A percentile compares a stretch with the other conserved stretches of the same genome.
These are phyloP conservation scores for Lepilemur septentrionalis DNA, from an alignment of 2,797 vertebrate genomes.

Conservation along the genomic window DNA sequence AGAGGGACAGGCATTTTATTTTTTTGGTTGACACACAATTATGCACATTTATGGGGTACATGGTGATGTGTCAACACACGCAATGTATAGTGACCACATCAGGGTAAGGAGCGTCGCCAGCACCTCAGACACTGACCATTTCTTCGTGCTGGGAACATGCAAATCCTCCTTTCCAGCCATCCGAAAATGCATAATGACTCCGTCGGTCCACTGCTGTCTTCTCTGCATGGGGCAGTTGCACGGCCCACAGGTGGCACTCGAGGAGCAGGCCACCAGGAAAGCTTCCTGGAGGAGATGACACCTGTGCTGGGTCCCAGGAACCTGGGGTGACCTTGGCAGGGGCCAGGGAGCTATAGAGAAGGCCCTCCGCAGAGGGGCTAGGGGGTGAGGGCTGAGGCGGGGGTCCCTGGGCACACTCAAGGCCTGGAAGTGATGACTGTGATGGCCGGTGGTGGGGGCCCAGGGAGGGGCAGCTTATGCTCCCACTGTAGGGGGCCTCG, in stretches of 20 bases:
- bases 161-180: not conserved
- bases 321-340: not conserved
- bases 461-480: not conserved
- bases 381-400: fast-evolving
- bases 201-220: not conserved
- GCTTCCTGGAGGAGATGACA: not conserved
- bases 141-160: no score
- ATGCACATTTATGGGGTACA: no score
- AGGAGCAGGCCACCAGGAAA: fast-evolving
- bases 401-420: not conserved
- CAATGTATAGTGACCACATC: not conserved
- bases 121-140: not conserved
- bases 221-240: fast-evolving
- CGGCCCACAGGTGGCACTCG: fast-evolving
- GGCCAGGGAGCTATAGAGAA: not conserved
- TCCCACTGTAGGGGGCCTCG: fast-evolving
- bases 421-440: not conserved
- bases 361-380: fast-evolving
- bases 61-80: not conserved
- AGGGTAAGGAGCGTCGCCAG: not conserved
- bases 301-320: not conserved
- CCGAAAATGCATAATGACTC: fast-evolving
- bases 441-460: no score
- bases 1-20: not conserved
- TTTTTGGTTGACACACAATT: no score